Conservation (phyloP, 2,888 invertebrate genomes). For the Drosophila kanekoi region DNA sequence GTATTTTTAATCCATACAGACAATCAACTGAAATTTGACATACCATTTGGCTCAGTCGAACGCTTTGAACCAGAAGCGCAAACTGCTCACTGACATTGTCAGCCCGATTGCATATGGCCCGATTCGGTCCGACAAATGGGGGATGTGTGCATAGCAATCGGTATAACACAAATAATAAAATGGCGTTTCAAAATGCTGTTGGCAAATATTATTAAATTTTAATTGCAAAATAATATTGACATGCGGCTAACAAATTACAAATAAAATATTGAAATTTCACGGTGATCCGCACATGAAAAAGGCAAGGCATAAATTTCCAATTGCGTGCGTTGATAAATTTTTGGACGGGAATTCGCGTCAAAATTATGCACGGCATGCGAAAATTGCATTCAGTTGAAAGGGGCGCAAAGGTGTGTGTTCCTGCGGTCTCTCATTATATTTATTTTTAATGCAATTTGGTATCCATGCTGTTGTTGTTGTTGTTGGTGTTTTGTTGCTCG, state of each 20-base stretch:
- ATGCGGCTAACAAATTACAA: constrained; percentile 65
- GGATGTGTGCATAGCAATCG: constrained; percentile 7
- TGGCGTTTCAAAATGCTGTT: constrained; percentile 26
- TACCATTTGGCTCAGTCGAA: constrained; percentile 16
- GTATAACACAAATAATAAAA: constrained; percentile 25
- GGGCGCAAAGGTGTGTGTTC: neutral
- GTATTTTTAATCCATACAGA: constrained; percentile 25
- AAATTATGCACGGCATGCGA: constrained; percentile 22
- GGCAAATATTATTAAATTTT: constrained; percentile 65
- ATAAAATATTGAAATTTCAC: constrained; percentile 61
- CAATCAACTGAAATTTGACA: constrained; percentile 41
- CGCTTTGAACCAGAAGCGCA: constrained; percentile 18
- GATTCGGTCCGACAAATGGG: neutral
- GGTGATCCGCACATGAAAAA: constrained; percentile 23
- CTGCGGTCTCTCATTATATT: constrained; percentile 36
- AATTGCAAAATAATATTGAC: constrained; percentile 79
- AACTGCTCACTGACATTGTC: constrained; percentile 31
- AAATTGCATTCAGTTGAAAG: constrained; percentile 24
- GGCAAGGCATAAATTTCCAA: constrained; percentile 18
- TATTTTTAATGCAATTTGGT: constrained; percentile 70
- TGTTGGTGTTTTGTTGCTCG: neutral
- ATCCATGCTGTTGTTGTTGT: constrained; percentile 39
- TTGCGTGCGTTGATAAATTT: constrained; percentile 16
- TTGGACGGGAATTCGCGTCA: constrained; percentile 1
- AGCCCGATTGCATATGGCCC: constrained; percentile 21